Conservation (phyloP, 2,113 vertebrate genomes). For the Hystrix cristata region DNA sequence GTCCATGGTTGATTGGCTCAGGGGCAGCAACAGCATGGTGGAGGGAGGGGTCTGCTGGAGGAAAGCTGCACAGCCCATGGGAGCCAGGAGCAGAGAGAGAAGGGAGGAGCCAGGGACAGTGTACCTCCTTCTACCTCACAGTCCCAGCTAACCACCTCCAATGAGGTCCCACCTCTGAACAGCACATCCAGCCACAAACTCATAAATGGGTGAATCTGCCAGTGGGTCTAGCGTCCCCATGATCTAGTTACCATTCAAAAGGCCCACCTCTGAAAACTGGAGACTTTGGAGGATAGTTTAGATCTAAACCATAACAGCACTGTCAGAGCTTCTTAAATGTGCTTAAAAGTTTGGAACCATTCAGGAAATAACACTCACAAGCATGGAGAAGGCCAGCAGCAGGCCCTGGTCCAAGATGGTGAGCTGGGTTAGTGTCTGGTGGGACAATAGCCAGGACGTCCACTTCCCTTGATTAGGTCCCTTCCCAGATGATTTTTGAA, state of each 20-base stretch:
- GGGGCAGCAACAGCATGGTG: background rate
- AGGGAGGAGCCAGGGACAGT: background rate
- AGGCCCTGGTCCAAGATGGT: background rate
- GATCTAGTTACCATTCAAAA: background rate
- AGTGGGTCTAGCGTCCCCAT: background rate
- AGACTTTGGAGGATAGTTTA: background rate
- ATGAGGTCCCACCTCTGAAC: no score
- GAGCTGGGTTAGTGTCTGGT: background rate
- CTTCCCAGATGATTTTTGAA: constrained; percentile 10
- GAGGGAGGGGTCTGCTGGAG: no score
- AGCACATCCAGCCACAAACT: background rate
- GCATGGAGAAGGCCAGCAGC: background rate
- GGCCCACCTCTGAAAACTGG: background rate
- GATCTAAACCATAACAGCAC: background rate
- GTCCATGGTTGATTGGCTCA: background rate
- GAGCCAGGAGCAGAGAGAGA: background rate
- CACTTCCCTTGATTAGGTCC: background rate
- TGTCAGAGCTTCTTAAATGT: background rate
- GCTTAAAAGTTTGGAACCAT: background rate
- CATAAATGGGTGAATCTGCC: background rate
- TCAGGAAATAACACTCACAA: background rate
- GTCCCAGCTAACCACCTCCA: background rate
- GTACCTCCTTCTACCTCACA: background rate
- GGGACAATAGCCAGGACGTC: background rate
- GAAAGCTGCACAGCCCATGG: background rate